Percentiles rank a stretch among this genome's conserved stretches.
Conservation (phyloP, 2,797 vertebrate species). For the Ctenochaetus hawaiiensis region DNA sequence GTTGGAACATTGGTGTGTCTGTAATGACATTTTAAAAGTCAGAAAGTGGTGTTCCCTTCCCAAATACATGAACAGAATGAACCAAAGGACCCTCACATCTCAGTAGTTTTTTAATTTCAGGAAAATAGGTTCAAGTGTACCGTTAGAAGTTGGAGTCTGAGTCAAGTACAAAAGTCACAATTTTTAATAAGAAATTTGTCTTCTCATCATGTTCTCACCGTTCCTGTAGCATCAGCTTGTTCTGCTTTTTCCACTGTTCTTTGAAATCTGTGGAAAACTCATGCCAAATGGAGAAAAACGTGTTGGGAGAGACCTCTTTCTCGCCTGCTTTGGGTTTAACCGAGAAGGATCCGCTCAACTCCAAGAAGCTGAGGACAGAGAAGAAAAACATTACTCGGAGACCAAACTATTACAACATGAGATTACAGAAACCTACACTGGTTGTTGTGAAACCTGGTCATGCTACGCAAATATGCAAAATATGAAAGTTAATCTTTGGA, state of each 20-base stretch:
- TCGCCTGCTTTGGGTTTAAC: conserved; percentile 95
- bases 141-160: background rate
- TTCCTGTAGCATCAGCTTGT: conserved; percentile 93
- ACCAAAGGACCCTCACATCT: background rate
- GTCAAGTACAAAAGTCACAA: conserved; percentile 14
- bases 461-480: conserved; percentile 64
- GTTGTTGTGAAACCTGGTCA: conserved; percentile 70
- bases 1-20: conserved; percentile 44
- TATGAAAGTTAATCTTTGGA: conserved; percentile 70
- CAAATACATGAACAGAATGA: conserved; percentile 5
- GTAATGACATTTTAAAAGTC: conserved; percentile 50
- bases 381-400: conserved; percentile 70
- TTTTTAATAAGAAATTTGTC: conserved; percentile 19
- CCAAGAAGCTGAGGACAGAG: conserved; percentile 91
- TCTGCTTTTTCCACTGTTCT: conserved; percentile 97
- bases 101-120: conserved; percentile 18
- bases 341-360: conserved; percentile 93
- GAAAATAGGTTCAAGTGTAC: conserved; percentile 4
- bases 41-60: conserved; percentile 11
- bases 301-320: conserved; percentile 94
- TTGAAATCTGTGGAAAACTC: conserved; percentile 99
- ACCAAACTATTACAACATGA: conserved; percentile 72
- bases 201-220: conserved; percentile 83
- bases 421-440: conserved; percentile 65
- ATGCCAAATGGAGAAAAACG: conserved; percentile 96